Evolutionary conservation across 2,888 invertebrate genomes (phyloP).

Genomic region (Ferrisia virgata): DNA sequence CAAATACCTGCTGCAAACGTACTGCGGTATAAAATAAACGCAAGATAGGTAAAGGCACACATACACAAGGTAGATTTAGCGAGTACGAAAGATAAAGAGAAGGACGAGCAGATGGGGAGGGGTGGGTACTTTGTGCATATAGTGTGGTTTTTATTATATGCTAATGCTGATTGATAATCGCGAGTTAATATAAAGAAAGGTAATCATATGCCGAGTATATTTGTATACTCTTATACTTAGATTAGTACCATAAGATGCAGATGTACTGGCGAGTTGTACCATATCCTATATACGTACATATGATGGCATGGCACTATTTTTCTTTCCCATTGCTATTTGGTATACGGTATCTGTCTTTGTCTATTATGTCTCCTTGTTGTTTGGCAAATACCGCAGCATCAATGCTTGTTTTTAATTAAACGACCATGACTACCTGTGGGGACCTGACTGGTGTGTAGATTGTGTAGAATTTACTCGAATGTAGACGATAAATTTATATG

Average conservation of each 20-base stretch:
- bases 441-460: neutral
- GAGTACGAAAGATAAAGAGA: neutral
- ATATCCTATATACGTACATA: neutral
- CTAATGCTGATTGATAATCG: slow-evolving; percentile 9
- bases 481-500: neutral
- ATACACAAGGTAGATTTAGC: neutral
- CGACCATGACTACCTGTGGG: neutral
- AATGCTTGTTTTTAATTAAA: neutral
- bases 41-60: neutral
- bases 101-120: neutral
- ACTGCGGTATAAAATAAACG: too few relatives aligned
- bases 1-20: neutral
- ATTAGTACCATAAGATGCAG: neutral
- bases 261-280: neutral
- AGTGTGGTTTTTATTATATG: slow-evolving; percentile 5
- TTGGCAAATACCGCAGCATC: neutral
- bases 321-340: too few relatives aligned
- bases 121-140: neutral
- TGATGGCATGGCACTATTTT: neutral
- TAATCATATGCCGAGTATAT: slow-evolving; percentile 3
- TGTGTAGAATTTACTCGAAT: neutral
- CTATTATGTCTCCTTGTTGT: neutral
- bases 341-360: neutral
- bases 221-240: neutral
- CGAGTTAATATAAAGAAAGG: slow-evolving; percentile 14